Evolutionary conservation across 2,888 invertebrate genomes (phyloP), one percentile per base, ranked within the genome.

Genomic region (Chydorus sphaericus): DNA sequence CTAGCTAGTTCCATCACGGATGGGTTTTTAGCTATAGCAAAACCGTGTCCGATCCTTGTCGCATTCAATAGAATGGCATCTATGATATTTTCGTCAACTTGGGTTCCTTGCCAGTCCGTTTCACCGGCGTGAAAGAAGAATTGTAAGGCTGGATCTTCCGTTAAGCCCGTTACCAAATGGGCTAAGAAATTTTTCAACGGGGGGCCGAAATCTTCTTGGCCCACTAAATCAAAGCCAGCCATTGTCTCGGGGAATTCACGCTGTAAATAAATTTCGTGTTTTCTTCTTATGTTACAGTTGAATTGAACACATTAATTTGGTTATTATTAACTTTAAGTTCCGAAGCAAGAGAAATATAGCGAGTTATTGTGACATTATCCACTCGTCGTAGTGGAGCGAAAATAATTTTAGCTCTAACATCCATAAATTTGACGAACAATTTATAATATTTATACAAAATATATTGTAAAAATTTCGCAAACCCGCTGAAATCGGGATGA

Each of bases 111-210:
- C 67, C 67, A 67, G 37, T 62, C 65, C 0, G 87, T 86, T 69
- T 88, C 88, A 0, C 85, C 88, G 0, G 87, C 85, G 65, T 88
- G 87, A 64, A 87, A 85, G 65, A 81, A 86, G 63, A 79, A 83
- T 51, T 78, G 72, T 1, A 85, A 69, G 20, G 75, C 68, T n/a
- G 58, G 51, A 31, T 59, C 58, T 14, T 57, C 54, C 4, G 68
- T 65, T n/a, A 68, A 65, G 26, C 74, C 62, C 33, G 86, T 65
- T 18, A 66, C 58, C 39, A 67, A 59, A 59, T 77, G 71, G 0
- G 79, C 72, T 0, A 76, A 71, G 59, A 81, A 84, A 16, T 78
- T 74, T 36, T 75, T 66, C 0, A 87, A 66, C 0, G 83, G 79
- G 33, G 71, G 68, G 0, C 85, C 85, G 49, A 70, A 66, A 63